A percentile compares a stretch with the other conserved stretches of the same genome.
Conservation (phyloP, 2,113 vertebrate species). For the Pavo muticus region DNA sequence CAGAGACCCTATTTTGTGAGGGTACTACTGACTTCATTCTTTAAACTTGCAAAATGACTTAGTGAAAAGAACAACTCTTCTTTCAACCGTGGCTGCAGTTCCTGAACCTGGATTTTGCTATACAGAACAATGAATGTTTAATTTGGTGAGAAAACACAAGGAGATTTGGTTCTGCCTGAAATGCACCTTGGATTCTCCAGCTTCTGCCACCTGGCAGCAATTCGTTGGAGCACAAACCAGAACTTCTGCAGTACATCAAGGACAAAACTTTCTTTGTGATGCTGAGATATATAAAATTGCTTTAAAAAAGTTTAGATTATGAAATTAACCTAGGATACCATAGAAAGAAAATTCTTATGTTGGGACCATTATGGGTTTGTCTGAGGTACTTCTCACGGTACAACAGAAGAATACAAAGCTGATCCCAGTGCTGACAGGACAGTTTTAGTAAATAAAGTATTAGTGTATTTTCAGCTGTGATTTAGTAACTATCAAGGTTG, state of each 20-base stretch:
- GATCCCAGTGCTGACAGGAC: neutral
- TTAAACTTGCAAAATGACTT: neutral
- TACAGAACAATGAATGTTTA: neutral
- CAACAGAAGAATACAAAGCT: neutral
- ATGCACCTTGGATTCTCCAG: neutral
- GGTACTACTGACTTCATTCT: constrained; percentile 2
- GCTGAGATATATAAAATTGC: constrained; percentile 20
- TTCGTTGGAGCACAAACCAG: neutral
- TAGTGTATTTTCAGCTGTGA: constrained; percentile 46
- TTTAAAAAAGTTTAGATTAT: constrained; percentile 18
- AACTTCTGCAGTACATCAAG: neutral
- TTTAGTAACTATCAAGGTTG: constrained; percentile 33
- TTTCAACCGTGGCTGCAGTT: neutral
- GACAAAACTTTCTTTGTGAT: neutral
- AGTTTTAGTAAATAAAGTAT: constrained; percentile 9
- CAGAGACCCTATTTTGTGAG: constrained; percentile 4
- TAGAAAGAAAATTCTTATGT: neutral
- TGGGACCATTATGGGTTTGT: neutral
- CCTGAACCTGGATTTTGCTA: constrained; percentile 9
- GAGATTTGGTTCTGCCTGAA: neutral
- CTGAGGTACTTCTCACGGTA: neutral
- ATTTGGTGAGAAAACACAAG: neutral
- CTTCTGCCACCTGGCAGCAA: neutral
- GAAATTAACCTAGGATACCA: constrained; percentile 20
- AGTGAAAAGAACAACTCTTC: neutral